Base-by-base conservation (phyloP, 2,888 invertebrate species). In the Agrotis segetum region DNA sequence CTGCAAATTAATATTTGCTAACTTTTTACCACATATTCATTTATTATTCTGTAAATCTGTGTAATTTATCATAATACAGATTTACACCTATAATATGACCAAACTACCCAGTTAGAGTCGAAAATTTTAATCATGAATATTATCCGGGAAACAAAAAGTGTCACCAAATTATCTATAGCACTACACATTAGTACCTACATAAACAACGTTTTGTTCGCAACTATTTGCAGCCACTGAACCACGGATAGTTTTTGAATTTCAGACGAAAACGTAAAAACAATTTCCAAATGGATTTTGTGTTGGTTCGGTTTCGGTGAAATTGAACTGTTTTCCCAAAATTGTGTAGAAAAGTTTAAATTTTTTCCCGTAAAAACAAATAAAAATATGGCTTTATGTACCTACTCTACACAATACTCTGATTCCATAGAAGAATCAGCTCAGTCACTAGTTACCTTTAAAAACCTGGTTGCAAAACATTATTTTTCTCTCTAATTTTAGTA, bases 201-300 rank as follows among this genome's bases (percentile, higher is more conserved):
- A 70, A 73, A 76, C 61, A 83, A 55, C 24, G n/a, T 29, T 21
- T 73, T 59, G 61, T 66, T 71, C 49, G 49, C 24, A 83, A 83
- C 82, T 76, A 81, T 82, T 82, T 63, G 46, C 70, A 74, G 65
- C 62, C 69, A 67, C 73, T 72, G 74, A 84, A 61, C 73, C 76
- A 34, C 67, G 47, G 66, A 74, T 76, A 74, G 82, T 84, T 83
- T 73, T 75, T 69, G 73, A 75, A 67, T 70, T 76, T 14, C 69
- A n/a, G n/a, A 62, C 67, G 69, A 70, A 78, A 84, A 66, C 55
- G 59, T 77, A 84, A 84, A 83, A 83, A 84, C 82, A 71, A 84
- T 84, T 78, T 64, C 73, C 71, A 78, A 83, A 83, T 84, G 67
- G 73, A 84, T 81, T 83, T 74, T 56, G 69, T 44, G 53, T 66